These are phyloP conservation scores for Chloroclysta siterata DNA, from an alignment of 2,888 invertebrate genomes.

Conservation along the genomic window DNA sequence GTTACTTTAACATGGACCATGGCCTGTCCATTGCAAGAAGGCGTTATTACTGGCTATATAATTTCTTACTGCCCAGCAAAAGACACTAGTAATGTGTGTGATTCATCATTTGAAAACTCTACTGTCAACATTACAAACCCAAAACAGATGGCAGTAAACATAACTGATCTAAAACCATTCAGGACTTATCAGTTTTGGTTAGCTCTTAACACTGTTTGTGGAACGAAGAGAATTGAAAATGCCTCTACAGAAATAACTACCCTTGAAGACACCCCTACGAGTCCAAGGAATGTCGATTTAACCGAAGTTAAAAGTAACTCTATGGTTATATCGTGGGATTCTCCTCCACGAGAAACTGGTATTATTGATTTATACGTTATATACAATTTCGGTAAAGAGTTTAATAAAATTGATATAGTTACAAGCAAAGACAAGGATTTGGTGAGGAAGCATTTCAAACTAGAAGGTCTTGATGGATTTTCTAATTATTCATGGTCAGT, in stretches of 20 bases:
- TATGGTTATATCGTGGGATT: conserved; percentile 87
- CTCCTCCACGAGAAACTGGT: conserved; percentile 90
- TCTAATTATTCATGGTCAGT: conserved; percentile 89
- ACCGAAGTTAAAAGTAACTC: conserved; percentile 86
- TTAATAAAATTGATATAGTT: conserved; percentile 50
- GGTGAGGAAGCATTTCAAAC: conserved; percentile 53
- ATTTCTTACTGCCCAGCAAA: conserved; percentile 89
- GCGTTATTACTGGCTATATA: conserved; percentile 89
- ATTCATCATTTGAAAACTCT: conserved; percentile 69
- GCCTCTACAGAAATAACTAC: conserved; percentile 88
- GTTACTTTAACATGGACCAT: conserved; percentile 89
- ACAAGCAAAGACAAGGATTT: conserved; percentile 51
- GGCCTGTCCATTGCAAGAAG: conserved; percentile 89
- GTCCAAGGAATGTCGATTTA: conserved; percentile 84
- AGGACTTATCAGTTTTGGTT: conserved; percentile 90
- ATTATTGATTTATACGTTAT: conserved; percentile 87
- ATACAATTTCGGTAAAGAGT: conserved; percentile 68
- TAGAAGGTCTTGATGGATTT: conserved; percentile 83
- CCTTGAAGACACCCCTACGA: conserved; percentile 87
- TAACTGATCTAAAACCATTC: conserved; percentile 89
- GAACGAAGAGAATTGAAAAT: conserved; percentile 69
- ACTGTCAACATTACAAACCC: conserved; percentile 69
- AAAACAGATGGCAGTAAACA: conserved; percentile 79
- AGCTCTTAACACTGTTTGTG: conserved; percentile 82
- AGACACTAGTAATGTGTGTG: conserved; percentile 82